phyloP scores from a whole-genome alignment of 1,140 invertebrate species.

The Heliothis subflexa region DNA sequence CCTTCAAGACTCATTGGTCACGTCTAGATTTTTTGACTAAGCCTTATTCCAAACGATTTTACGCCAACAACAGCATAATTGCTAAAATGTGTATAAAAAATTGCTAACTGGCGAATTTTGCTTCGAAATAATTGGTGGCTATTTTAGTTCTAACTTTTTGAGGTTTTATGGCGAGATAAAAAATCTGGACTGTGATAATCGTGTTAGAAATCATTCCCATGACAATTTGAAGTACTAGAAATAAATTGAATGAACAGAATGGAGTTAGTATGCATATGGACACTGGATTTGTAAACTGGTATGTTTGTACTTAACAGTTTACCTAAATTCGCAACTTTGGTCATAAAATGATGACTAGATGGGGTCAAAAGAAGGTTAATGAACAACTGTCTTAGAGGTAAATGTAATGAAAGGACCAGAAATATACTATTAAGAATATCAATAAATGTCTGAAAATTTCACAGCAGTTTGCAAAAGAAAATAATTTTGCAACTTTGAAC shows the following conservation, averaged over 20 bases:
- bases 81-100: slow-evolving; percentile 5
- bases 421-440: no score
- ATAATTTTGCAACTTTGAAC: not conserved
- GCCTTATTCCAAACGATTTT: slow-evolving; percentile 26
- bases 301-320: no score
- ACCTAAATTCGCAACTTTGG: no score
- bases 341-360: no score
- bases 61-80: slow-evolving; percentile 13
- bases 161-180: not conserved
- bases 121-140: not conserved
- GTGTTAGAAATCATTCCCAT: not conserved
- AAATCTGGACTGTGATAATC: slow-evolving; percentile 9
- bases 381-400: no score
- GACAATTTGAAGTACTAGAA: not conserved
- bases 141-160: not conserved
- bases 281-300: no score
- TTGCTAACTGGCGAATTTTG: not conserved
- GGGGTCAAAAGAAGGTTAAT: no score
- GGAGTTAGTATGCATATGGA: no score
- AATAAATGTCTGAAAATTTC: no score
- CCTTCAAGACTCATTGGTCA: slow-evolving; percentile 27
- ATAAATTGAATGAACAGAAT: not conserved
- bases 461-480: not conserved
- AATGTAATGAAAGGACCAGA: no score
- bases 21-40: slow-evolving; percentile 31